Evolutionary conservation across 2,888 invertebrate genomes (phyloP), one percentile per base, ranked within the genome.

Genomic region (Synergus laeviventris): DNA sequence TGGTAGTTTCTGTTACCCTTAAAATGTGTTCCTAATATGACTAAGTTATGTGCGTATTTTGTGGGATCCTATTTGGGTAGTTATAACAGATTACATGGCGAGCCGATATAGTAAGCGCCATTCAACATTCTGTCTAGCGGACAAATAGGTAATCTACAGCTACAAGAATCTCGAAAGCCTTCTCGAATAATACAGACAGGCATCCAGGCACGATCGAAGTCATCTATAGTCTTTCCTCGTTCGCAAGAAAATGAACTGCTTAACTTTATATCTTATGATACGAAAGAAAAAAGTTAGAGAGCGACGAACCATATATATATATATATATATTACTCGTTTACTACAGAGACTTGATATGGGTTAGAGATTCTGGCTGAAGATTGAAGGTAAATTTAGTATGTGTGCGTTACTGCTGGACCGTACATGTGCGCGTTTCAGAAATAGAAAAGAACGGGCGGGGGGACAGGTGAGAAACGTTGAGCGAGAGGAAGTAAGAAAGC

Each of bases 401-500:
- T 42, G 42, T 42, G 42, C 42, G 42, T 11, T 1, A 42, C 14
- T n/a, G n/a, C n/a, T n/a, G n/a, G n/a, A n/a, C n/a, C n/a, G n/a
- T n/a, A n/a, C n/a, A n/a, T n/a, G n/a, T n/a, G n/a, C n/a, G n/a
- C n/a, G n/a, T n/a, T n/a, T n/a, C n/a, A 42, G 9, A 11, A 42
- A 42, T 4, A 36, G 3, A 59, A 73, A 76, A 74, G 38, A 45
- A 56, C 5, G 18, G 36, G 60, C 75, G 66, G 76, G 74, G 24
- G 59, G 24, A 73, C 61, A 18, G 2, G 8, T 5, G 56, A 56
- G n/a, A 56, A 8, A 62, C 24, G 5, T 2, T 8, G 70, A 60
- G 73, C 18, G 45, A 76, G 60, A 60, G 75, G 74, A 73, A 76
- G 79, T 79, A 77, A 82, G 60, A 60, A 59, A 74, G 59, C 49